A percentile compares a stretch with the other conserved stretches of the same genome.
Conservation (phyloP, 2,113 vertebrate genomes). For the Girardinichthys multiradiatus region DNA sequence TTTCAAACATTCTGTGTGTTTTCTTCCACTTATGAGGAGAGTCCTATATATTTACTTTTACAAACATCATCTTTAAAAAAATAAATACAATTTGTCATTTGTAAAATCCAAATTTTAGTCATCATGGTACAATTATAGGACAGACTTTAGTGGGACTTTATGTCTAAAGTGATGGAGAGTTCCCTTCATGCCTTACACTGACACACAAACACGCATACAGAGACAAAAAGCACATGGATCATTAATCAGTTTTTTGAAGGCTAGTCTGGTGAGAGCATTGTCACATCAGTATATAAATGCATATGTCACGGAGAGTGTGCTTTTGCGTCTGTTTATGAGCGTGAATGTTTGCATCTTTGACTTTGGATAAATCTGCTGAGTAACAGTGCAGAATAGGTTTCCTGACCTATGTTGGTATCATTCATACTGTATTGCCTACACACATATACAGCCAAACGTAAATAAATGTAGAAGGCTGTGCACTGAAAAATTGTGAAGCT, state of each 20-base stretch:
- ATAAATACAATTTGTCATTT: background rate
- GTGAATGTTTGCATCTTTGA: slow-evolving; percentile 14
- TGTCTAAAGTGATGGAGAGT: background rate
- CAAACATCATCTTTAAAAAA: background rate
- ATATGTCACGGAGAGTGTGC: background rate
- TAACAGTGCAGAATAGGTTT: background rate
- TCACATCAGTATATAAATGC: slow-evolving; percentile 46
- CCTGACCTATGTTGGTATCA: background rate
- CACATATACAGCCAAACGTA: background rate
- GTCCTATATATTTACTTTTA: background rate
- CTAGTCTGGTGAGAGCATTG: slow-evolving; percentile 37
- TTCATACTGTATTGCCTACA: background rate
- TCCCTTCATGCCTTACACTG: background rate
- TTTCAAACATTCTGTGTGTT: background rate
- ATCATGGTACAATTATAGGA: background rate
- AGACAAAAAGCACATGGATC: background rate
- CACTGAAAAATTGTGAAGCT: background rate
- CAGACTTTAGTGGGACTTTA: background rate
- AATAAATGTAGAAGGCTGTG: background rate
- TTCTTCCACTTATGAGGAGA: background rate
- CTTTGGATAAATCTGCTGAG: slow-evolving; percentile 14
- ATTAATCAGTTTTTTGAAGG: slow-evolving; percentile 33
- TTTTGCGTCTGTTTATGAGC: background rate
- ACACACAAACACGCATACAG: slow-evolving; percentile 3
- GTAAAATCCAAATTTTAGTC: background rate